Conservation (phyloP, 2,888 invertebrate genomes). For the Ectropis crepuscularia region DNA sequence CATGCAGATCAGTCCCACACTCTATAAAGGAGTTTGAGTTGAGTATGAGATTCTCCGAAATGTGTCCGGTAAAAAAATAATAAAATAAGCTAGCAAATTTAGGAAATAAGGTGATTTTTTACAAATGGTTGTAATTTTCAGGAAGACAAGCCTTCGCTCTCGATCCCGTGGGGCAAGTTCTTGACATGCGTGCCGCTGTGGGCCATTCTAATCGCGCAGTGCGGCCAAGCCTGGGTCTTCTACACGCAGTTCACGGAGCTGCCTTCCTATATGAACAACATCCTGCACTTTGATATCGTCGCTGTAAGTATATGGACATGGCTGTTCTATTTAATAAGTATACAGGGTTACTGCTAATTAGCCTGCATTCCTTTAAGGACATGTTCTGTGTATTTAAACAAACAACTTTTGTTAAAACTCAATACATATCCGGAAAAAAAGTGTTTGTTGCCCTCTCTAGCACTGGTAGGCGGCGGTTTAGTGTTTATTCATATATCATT, state of each 20-base stretch:
- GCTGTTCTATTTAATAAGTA: too few relatives aligned
- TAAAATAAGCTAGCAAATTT: neutral
- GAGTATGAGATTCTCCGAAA: too few relatives aligned
- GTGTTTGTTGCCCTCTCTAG: too few relatives aligned
- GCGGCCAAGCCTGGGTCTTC: slow-evolving; percentile 93
- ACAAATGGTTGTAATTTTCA: slow-evolving; percentile 48
- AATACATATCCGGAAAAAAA: too few relatives aligned
- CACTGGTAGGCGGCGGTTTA: too few relatives aligned
- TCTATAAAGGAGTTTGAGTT: too few relatives aligned
- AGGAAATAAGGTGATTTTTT: neutral
- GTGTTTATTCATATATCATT: too few relatives aligned
- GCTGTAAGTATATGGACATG: slow-evolving; percentile 73
- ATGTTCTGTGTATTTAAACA: too few relatives aligned
- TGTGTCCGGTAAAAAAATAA: neutral
- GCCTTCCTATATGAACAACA: slow-evolving; percentile 93
- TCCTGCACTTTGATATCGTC: slow-evolving; percentile 92
- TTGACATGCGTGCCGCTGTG: slow-evolving; percentile 91
- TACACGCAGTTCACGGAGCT: slow-evolving; percentile 93
- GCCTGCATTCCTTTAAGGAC: too few relatives aligned
- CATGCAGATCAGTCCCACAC: too few relatives aligned
- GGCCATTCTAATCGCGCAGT: slow-evolving; percentile 93
- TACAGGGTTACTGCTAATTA: too few relatives aligned
- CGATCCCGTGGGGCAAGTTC: slow-evolving; percentile 91
- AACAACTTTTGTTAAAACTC: too few relatives aligned
- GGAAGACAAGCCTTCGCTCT: slow-evolving; percentile 79